Evolutionary conservation across 2,113 vertebrate species (phyloP).

Genomic region (Abramis brama): DNA sequence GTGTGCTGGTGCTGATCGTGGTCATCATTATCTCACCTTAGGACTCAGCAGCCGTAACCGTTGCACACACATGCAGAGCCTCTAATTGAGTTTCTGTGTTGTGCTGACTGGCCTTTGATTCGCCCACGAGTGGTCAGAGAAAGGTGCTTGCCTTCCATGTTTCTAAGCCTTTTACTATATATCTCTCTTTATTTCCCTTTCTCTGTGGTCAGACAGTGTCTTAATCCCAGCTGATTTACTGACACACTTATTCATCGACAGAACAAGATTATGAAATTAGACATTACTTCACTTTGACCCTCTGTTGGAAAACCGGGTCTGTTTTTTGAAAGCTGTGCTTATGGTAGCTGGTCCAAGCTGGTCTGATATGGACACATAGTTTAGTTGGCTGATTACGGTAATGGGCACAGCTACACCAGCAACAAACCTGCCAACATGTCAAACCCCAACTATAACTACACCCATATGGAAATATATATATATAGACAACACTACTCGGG

Average conservation of each 20-base stretch:
- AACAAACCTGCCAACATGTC: neutral
- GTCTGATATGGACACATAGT: neutral
- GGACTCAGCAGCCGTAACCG: constrained; percentile 20
- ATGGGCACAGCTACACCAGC: neutral
- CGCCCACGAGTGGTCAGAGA: constrained; percentile 16
- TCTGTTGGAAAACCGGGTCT: neutral
- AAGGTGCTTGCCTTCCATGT: constrained; percentile 12
- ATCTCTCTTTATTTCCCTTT: constrained; percentile 5
- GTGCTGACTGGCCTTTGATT: constrained; percentile 28
- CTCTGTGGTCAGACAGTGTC: constrained; percentile 12
- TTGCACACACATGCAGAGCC: constrained; percentile 23
- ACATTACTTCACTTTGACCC: constrained; percentile 5
- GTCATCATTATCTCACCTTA: constrained; percentile 50
- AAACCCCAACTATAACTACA: neutral
- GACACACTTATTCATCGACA: neutral
- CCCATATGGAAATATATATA: no score
- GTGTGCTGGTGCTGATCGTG: constrained; percentile 36
- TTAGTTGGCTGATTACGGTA: neutral
- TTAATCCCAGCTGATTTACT: neutral
- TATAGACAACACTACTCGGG: no score
- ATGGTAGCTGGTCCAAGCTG: neutral
- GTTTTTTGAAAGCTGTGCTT: neutral
- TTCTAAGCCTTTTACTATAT: constrained; percentile 19
- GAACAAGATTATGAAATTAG: constrained; percentile 10
- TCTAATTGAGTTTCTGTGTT: constrained; percentile 57